Percentiles rank a stretch among this genome's conserved stretches.
Evolutionary conservation across 2,888 invertebrate species (phyloP).

Genomic region (Dioctria linearis): DNA sequence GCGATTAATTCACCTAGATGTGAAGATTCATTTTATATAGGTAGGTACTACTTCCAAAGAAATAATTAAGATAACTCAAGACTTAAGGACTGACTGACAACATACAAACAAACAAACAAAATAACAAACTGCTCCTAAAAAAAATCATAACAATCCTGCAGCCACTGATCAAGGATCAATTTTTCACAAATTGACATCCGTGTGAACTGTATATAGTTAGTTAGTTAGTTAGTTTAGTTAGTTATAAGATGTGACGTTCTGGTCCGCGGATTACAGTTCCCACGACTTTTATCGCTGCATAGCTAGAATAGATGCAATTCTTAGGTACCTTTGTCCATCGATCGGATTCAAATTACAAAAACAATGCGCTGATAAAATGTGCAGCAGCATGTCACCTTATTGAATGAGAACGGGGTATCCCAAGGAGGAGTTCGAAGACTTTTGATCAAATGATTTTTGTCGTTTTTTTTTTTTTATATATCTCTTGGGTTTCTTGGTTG

Average conservation of each 20-base stretch:
- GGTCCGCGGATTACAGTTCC: slow-evolving; percentile 3
- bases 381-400: slow-evolving; percentile 41
- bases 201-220: slow-evolving; percentile 14
- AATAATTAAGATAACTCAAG: slow-evolving; percentile 11
- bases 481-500: too few relatives aligned
- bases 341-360: slow-evolving; percentile 44
- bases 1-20: neutral
- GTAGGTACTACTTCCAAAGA: neutral
- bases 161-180: slow-evolving; percentile 16
- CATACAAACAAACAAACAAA: neutral
- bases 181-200: slow-evolving; percentile 37
- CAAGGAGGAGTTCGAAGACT: neutral
- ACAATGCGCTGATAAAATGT: slow-evolving; percentile 46
- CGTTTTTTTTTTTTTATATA: neutral
- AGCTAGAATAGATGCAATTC: slow-evolving; percentile 44
- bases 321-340: slow-evolving; percentile 45
- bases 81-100: neutral
- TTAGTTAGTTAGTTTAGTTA: too few relatives aligned
- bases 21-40: neutral
- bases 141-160: neutral
- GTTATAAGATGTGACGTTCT: neutral
- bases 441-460: slow-evolving; percentile 43
- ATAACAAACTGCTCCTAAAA: neutral
- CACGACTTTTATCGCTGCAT: slow-evolving; percentile 33
- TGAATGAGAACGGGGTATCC: neutral